phyloP scores from a whole-genome alignment of 53 echinoderm and acorn worm species.

The Antedon mediterranea region DNA sequence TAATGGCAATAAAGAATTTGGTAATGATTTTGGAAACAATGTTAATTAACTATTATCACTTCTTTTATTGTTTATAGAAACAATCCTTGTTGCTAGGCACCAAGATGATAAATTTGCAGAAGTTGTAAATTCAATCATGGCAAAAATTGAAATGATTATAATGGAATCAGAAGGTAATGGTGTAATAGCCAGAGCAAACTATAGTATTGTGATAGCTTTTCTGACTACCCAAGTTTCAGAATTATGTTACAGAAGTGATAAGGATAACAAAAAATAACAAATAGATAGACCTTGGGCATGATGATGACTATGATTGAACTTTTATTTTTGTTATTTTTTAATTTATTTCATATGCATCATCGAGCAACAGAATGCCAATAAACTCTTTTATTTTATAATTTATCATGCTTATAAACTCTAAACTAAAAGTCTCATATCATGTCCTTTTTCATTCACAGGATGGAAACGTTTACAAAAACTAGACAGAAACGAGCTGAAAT shows the following conservation, averaged over 20 bases:
- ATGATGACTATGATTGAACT: neutral
- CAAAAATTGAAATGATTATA: constrained; percentile 27
- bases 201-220: too few species aligned
- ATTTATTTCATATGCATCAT: too few species aligned
- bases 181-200: too few species aligned
- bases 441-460: neutral
- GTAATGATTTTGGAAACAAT: neutral
- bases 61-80: constrained; percentile 10
- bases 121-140: constrained; percentile 32
- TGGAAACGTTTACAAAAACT: neutral
- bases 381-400: neutral
- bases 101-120: constrained; percentile 25
- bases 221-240: too few species aligned
- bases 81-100: constrained; percentile 17
- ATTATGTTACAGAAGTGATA: too few species aligned
- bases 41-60: neutral
- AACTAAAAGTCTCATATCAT: too few species aligned
- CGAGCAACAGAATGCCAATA: too few species aligned
- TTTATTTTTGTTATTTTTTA: neutral
- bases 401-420: too few species aligned
- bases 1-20: neutral
- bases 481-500: constrained; percentile 11
- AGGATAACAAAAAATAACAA: too few species aligned
- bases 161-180: constrained; percentile 23
- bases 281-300: too few species aligned